Conservation (phyloP, 2,888 invertebrate genomes). For the Isotomurus palustris region DNA sequence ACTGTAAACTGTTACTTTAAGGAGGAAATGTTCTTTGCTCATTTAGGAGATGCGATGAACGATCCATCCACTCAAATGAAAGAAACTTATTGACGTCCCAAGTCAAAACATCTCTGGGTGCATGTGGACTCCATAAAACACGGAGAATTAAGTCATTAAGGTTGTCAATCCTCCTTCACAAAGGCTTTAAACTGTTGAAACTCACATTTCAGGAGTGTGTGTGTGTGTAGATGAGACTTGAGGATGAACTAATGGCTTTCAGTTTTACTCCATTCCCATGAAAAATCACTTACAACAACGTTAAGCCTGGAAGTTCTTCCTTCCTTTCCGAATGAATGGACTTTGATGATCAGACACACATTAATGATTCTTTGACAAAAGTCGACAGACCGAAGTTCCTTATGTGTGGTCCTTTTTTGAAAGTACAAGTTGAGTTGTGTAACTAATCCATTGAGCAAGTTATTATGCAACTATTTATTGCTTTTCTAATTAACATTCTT, state of each 20-base stretch:
- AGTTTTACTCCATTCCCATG: too few species aligned
- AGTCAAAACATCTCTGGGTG: too few species aligned
- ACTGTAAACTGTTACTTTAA: neutral
- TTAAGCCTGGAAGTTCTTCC: neutral
- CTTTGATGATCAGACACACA: neutral
- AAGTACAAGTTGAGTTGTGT: too few species aligned
- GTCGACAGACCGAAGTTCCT: neutral
- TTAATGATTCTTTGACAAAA: slow-evolving; percentile 3
- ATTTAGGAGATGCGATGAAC: too few species aligned
- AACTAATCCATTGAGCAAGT: too few species aligned
- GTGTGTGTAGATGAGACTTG: neutral
- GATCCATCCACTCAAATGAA: too few species aligned
- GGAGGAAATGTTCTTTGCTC: too few species aligned
- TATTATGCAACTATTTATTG: too few species aligned
- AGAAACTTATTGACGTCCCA: too few species aligned
- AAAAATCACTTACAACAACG: neutral
- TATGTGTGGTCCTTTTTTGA: neutral
- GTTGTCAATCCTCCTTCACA: neutral
- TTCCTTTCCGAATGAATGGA: neutral
- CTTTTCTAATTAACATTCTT: too few species aligned
- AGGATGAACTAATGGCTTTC: neutral
- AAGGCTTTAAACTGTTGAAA: neutral
- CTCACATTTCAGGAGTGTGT: too few species aligned
- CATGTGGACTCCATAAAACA: slow-evolving; percentile 1
- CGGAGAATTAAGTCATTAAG: neutral